These are phyloP conservation scores for Lacanobia oleracea DNA, from an alignment of 2,888 invertebrate genomes.

Conservation along the genomic window DNA sequence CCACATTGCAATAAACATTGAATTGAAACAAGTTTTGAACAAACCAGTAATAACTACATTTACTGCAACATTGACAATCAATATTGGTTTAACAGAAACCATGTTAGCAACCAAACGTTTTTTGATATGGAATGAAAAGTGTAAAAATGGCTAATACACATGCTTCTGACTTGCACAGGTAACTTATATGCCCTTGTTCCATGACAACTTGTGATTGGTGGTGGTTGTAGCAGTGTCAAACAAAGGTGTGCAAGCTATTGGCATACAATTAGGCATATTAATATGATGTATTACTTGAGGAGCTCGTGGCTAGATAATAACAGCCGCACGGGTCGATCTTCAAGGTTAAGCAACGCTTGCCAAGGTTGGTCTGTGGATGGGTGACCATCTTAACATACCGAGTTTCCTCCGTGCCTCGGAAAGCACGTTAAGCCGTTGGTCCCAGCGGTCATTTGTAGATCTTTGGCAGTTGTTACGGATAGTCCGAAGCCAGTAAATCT, in stretches of 20 bases:
- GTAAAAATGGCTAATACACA: not conserved
- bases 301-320: no score
- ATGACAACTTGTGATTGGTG: not conserved
- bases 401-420: no score
- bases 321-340: no score
- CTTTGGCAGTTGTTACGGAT: no score
- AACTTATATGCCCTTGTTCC: not conserved
- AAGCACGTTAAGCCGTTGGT: no score
- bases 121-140: not conserved
- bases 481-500: no score
- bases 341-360: no score
- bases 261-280: not conserved
- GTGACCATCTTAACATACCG: no score
- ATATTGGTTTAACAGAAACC: slow-evolving; percentile 12
- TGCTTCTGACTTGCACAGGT: slow-evolving; percentile 12
- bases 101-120: not conserved
- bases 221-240: not conserved
- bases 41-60: slow-evolving; percentile 19
- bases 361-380: no score
- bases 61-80: slow-evolving; percentile 27
- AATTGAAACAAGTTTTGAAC: slow-evolving; percentile 19
- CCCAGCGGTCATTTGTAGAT: no score
- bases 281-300: not conserved
- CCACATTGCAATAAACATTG: not conserved
- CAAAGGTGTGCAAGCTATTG: not conserved